Evolutionary conservation across 2,888 invertebrate species (phyloP).

Genomic region (Agonopterix arenella): DNA sequence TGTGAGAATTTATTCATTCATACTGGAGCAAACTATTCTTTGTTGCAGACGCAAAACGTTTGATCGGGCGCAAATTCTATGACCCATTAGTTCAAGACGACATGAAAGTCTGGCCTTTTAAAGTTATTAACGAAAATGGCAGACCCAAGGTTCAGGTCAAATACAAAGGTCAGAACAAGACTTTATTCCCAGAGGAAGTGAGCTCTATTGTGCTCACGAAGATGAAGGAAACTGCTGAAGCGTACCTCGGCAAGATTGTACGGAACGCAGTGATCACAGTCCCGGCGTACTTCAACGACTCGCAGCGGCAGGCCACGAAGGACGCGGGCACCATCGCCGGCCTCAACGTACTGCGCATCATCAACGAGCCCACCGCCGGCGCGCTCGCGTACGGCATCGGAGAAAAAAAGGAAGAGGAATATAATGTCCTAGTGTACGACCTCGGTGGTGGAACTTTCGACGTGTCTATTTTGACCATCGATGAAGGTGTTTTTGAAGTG

Average conservation of each 20-base stretch:
- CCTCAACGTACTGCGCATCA: no score
- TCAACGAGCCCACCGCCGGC: no score
- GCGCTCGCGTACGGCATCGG: conserved; percentile 77
- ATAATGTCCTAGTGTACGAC: conserved; percentile 35
- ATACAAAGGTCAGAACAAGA: conserved; percentile 84
- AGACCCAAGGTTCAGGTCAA: conserved; percentile 60
- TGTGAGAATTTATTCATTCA: no score
- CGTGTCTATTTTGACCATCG: conserved; percentile 46
- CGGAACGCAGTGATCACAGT: no score
- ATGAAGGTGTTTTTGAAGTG: conserved; percentile 41
- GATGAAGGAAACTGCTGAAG: no score
- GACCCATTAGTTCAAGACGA: conserved; percentile 88
- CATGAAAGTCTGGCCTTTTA: conserved; percentile 91
- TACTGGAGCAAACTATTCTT: background rate
- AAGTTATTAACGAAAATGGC: conserved; percentile 79
- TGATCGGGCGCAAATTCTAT: conserved; percentile 88
- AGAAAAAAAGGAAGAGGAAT: conserved; percentile 68
- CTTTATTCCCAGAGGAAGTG: conserved; percentile 77
- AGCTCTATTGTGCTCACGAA: no score
- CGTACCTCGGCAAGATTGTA: no score
- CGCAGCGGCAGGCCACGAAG: no score
- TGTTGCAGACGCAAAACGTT: conserved; percentile 82
- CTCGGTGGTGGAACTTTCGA: conserved; percentile 39
- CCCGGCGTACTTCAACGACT: no score
- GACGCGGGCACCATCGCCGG: no score